phyloP scores from a whole-genome alignment of 2,797 vertebrate genomes.

The Stomatorhinus walkeri region DNA sequence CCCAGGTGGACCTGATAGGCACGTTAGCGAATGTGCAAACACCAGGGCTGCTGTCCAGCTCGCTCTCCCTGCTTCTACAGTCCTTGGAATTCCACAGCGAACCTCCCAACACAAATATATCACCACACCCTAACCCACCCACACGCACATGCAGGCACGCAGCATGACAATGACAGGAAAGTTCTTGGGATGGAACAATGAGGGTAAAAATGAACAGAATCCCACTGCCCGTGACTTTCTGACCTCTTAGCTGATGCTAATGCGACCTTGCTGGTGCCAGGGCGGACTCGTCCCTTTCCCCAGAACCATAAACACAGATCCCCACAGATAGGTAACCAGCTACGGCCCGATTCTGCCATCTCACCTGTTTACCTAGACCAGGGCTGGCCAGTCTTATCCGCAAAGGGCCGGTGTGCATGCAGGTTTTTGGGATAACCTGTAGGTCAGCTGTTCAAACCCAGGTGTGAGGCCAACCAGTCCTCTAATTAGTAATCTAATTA shows the following conservation, averaged over 20 bases:
- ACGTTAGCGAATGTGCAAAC: background rate
- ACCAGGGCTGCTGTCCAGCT: background rate
- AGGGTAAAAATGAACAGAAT: background rate
- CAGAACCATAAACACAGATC: background rate
- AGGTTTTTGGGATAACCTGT: no score
- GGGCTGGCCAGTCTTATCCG: no score
- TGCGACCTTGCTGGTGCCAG: background rate
- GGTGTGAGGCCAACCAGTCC: no score
- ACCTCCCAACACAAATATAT: background rate
- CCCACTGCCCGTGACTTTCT: background rate
- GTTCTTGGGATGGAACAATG: conserved; percentile 15
- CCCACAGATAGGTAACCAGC: background rate
- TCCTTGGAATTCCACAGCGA: background rate
- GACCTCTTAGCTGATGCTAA: background rate
- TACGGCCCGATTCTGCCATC: background rate
- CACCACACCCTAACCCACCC: no score
- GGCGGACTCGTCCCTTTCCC: background rate
- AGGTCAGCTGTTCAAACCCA: no score
- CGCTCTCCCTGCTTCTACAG: background rate
- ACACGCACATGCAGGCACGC: background rate
- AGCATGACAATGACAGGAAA: conserved; percentile 27
- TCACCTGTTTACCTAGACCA: background rate
- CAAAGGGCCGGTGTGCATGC: no score
- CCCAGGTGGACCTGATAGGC: background rate
- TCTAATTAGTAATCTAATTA: no score